phyloP scores from a whole-genome alignment of 64 coral and sea anemone genomes.

The Actinia equina region DNA sequence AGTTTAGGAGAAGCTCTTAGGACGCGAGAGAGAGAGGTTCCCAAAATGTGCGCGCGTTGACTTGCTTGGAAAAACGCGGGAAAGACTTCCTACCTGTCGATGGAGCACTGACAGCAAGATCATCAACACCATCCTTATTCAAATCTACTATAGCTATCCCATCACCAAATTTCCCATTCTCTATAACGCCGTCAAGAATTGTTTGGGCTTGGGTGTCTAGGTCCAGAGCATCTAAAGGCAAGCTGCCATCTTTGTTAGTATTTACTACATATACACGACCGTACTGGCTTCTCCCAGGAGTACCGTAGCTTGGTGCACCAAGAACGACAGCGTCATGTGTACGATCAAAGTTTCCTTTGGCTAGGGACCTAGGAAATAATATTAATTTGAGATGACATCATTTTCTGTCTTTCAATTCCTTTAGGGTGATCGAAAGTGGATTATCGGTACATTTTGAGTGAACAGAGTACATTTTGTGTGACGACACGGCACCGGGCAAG shows the following conservation, averaged over 20 bases:
- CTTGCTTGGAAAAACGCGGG: too few relatives aligned
- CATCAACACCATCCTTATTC: conserved; percentile 88
- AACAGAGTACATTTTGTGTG: too few relatives aligned
- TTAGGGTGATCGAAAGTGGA: too few relatives aligned
- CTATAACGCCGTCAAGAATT: conserved; percentile 66
- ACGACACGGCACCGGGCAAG: too few relatives aligned
- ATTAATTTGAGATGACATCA: neutral
- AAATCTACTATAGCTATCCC: conserved; percentile 76
- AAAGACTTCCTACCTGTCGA: conserved; percentile 55
- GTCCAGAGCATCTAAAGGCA: conserved; percentile 53
- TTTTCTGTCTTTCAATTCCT: too few relatives aligned
- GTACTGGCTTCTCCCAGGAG: conserved; percentile 72
- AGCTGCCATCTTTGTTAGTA: conserved; percentile 34
- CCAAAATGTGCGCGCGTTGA: too few relatives aligned
- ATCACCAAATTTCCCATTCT: conserved; percentile 86
- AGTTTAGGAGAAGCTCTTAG: too few relatives aligned
- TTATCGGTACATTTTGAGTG: too few relatives aligned
- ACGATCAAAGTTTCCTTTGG: conserved; percentile 69
- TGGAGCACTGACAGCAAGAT: conserved; percentile 85
- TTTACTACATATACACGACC: conserved; percentile 78
- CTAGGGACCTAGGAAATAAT: conserved; percentile 50
- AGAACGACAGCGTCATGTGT: conserved; percentile 38
- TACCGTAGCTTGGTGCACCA: conserved; percentile 85
- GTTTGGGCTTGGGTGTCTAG: conserved; percentile 64
- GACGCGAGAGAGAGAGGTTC: too few relatives aligned